Conservation (phyloP, 2,888 invertebrate genomes). For the Brassicogethes aeneus region DNA sequence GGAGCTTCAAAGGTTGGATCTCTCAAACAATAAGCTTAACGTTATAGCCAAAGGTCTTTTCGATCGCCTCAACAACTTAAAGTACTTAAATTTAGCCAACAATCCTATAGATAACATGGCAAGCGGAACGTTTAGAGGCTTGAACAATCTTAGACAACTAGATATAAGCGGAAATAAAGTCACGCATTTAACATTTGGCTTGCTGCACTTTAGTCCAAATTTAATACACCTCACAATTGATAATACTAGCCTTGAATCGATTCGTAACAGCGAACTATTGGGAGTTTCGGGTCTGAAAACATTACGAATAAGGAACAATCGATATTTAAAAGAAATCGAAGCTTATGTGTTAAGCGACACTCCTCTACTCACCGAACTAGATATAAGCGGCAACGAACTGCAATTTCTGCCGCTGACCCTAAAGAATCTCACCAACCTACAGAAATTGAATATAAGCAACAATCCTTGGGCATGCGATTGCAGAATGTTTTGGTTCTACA, state of each 20-base stretch:
- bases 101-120: conserved; percentile 53
- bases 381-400: conserved; percentile 62
- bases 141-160: conserved; percentile 47
- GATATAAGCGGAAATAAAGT: conserved; percentile 52
- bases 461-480: conserved; percentile 86
- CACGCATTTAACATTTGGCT: conserved; percentile 47
- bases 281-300: conserved; percentile 52
- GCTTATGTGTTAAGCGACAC: conserved; percentile 54
- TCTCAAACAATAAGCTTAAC: conserved; percentile 53
- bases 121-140: conserved; percentile 51
- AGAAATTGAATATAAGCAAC: conserved; percentile 56
- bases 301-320: conserved; percentile 55
- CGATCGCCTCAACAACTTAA: conserved; percentile 53
- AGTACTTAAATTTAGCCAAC: conserved; percentile 52
- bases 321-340: conserved; percentile 52
- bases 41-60: conserved; percentile 60
- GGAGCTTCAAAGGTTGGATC: conserved; percentile 57
- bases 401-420: conserved; percentile 63
- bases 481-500: conserved; percentile 43
- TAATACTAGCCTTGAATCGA: conserved; percentile 54
- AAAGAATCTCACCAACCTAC: conserved; percentile 52
- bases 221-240: conserved; percentile 54
- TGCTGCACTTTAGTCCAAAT: conserved; percentile 56
- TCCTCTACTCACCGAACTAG: conserved; percentile 50
- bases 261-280: conserved; percentile 57